Percentiles rank a stretch among this genome's conserved stretches.
Evolutionary conservation across 2,113 vertebrate species (phyloP).

Genomic region (Mus musculus): GRCm39 chr1:103879001-103879500

Average conservation of each 20-base stretch:
- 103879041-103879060: neutral
- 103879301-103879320: neutral
- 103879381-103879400: neutral
- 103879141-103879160: neutral
- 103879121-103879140: neutral
- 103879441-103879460: no score
- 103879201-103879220: neutral
- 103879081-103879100: neutral
- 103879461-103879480: no score
- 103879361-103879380: neutral
- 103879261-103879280: constrained; percentile 4
- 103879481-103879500: no score
- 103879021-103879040: no score
- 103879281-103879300: neutral
- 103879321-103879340: neutral
- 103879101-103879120: neutral
- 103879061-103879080: neutral
- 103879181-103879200: neutral
- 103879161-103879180: neutral
- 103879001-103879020: no score
- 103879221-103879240: neutral
- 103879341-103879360: neutral
- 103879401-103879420: neutral
- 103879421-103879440: no score
- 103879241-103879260: neutral